Evolutionary conservation across 2,797 vertebrate species (phyloP).

Genomic region (Pantherophis vulpinus): DNA sequence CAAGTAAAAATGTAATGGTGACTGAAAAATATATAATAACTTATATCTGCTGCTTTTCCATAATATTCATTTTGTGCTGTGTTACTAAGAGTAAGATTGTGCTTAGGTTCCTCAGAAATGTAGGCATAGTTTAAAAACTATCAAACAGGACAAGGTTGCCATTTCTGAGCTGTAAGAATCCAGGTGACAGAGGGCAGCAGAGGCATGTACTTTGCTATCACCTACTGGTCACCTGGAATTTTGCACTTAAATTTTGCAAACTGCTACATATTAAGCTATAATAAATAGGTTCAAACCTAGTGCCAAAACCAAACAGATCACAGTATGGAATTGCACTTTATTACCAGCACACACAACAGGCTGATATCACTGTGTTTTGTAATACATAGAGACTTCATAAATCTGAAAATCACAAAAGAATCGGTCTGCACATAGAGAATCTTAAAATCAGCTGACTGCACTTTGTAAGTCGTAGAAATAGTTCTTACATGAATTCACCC

Average conservation of each 20-base stretch:
- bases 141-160: not conserved
- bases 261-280: not conserved
- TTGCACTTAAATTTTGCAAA: not conserved
- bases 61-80: not conserved
- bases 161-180: not conserved
- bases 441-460: not conserved
- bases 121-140: not conserved
- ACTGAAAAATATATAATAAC: not conserved
- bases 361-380: not conserved
- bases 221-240: not conserved
- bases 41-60: not conserved
- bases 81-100: not conserved
- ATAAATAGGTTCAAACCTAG: not conserved
- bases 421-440: not conserved
- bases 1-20: not conserved
- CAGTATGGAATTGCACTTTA: not conserved
- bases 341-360: not conserved
- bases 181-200: not conserved
- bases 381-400: not conserved
- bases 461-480: no score
- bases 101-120: not conserved
- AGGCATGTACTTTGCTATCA: not conserved
- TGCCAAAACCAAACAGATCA: not conserved
- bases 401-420: not conserved
- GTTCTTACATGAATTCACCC: not conserved